Evolutionary conservation across 2,113 vertebrate genomes (phyloP), one percentile per base, ranked within the genome.

Genomic region (Podilymbus podiceps): DNA sequence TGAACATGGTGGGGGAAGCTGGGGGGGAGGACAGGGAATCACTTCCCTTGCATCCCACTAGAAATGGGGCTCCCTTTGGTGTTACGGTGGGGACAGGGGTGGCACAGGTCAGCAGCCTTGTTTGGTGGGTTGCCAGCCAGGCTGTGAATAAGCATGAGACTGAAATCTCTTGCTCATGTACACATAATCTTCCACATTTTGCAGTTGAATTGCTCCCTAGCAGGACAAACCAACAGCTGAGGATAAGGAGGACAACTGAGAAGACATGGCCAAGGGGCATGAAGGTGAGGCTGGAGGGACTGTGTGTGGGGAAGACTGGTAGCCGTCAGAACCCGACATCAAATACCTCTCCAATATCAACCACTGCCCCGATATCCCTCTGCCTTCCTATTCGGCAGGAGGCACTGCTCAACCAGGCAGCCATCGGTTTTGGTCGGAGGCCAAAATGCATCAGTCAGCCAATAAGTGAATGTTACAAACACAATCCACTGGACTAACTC

Each of bases 401-500:
- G 85, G 63, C 50, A 71, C 20, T 83, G 38, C 76, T 89, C 64
- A 50, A 67, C 18, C 28, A 95, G 47, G 35, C 95, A 96, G 84
- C 49, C 72, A 85, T 82, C 2, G 1, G 15, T 92, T 91, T 92
- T 96, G 94, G 31, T 56, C 46, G 69, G 25, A 19, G 67, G 80
- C 92, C 96, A 95, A 93, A 95, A 95, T 28, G 22, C 23, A 88
- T 92, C 89, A n/a, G 46, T 66, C 95, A 94, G 86, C 84, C 91
- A 95, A 93, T 95, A 92, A 96, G 25, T 83, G 86, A 95, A 59
- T 3, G 18, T 85, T 92, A 69, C 71, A 95, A 97, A 95, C 86
- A 92, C 81, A 92, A 94, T 93, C 63, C 89, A 96, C 96, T 79
- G 97, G 97, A 95, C 95, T 94, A 94, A 73, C 96, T 97, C 94